Base-by-base conservation (phyloP, 2,888 invertebrate species). In the Drosophila prolongata region DNA sequence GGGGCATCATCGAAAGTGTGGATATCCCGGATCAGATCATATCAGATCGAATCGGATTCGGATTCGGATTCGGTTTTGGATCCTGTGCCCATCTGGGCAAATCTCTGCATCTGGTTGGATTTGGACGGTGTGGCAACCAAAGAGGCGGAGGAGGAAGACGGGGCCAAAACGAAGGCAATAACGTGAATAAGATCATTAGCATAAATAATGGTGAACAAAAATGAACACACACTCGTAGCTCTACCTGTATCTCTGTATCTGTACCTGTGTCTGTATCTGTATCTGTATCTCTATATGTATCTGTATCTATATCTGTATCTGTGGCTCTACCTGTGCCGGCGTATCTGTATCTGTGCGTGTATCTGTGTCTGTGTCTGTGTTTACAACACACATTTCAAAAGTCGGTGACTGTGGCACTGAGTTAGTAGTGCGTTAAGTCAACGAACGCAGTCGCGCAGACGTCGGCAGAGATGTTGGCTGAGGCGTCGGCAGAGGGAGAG, bases 361-460 rank as follows among this genome's bases (percentile, higher is more conserved):
- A 35, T 50, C 16, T 50, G 59, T 50, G 11, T 46, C 14, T 60
- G 62, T 68, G 55, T 79, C 78, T 82, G 80, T 82, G 79, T 82
- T 82, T 82, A 85, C 82, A 82, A 82, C 82, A 82, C 84, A 82
- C 80, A 84, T 79, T 85, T 86, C 78, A 77, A 90, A 90, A 89
- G 83, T 90, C 91, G 90, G 90, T 90, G 91, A 91, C 90, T 91
- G 89, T 91, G 91, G 90, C 90, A 91, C 88, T 91, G 89, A 91
- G 91, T 91, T 91, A 91, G 90, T 91, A 91, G 91, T 89, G 88
- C 90, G 89, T 89, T 88, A 88, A 90, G 90, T 90, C 90, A 90
- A 90, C 87, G 90, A 90, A 86, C 89, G 90, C 89, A 66, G 86
- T 62, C 87, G 87, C 87, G 77, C 76, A 76, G 79, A 78, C 83